Base-by-base conservation (phyloP, 2,113 vertebrate species). In the Myiozetetes cayanensis region DNA sequence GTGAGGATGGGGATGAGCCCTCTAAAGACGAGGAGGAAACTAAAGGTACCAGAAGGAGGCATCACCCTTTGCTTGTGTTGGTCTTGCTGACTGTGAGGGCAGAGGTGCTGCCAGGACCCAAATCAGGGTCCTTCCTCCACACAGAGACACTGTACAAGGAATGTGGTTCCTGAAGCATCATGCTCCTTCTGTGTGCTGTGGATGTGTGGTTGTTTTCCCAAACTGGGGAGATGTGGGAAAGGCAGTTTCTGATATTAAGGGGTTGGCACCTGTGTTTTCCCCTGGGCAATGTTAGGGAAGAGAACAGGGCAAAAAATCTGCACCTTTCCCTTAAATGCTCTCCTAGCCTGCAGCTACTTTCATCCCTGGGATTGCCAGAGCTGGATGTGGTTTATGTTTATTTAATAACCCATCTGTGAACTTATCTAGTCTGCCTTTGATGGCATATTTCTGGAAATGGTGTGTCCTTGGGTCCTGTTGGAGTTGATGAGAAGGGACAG, bases 11-110 rank as follows among this genome's bases (percentile, higher is more conserved):
- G 1, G 46, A 61, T 3, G 92, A 95, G 7, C 53, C 86, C 23
- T 74, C 75, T 55, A 79, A 47, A 25, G 79, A 44, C 1, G 88
- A 94, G 65, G 92, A 67, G 66, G 16, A 49, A 28, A 3, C 8
- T 30, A 19, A 68, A 96, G 91, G 95, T 95, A 82, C 95, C 22
- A 5, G 77, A 73, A 94, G 96, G 98, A 91, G 8, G 90, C 90
- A 2, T 31, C 23, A 23, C 19, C 23, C n/a, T 70, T 18, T 73
- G 28, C 35, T 67, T 68, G 31, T 19, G 9, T 19, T 58, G 55
- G 44, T 31, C 28, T 2, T 1, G 1, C 77, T 21, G 71, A 16
- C 20, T 3, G 35, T 10, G 27, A 6, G 53, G 41, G 24, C 50
- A 12, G 47, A 21, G 15, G 59, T 22, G 56, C 56, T 52, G 52